Evolutionary conservation across 2,113 vertebrate genomes (phyloP), one percentile per base, ranked within the genome.

Genomic region (Xyliphius kryptos): DNA sequence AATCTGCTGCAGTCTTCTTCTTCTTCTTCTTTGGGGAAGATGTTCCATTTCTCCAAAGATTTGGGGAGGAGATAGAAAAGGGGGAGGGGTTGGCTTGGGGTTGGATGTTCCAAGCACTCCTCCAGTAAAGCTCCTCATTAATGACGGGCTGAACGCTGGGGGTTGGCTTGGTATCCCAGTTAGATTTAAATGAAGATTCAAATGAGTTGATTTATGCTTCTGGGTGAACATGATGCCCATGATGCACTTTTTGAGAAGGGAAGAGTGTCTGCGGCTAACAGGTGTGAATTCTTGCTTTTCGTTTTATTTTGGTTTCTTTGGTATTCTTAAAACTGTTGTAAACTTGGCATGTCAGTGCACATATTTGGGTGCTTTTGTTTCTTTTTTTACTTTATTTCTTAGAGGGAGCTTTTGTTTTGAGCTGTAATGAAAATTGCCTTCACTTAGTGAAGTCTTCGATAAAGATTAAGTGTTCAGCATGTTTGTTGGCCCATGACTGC

Each of bases 1-100:
- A 94, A 92, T 94, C 94, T 91, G 91, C 77, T 77, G 86, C 44
- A 82, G 76, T 79, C 86, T 80, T 56, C 63, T 54, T 63, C 61
- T 74, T 79, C 86, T 80, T 56, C 63, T 54, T 63, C 61, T 74
- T 72, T 76, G 66, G 71, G 72, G 47, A 59, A 66, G 69, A 71
- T 74, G 71, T 73, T 69, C 59, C 48, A 32, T 76, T 76, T 71
- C 72, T 74, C 46, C 56, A 69, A 67, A 77, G 69, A 74, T 67
- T 74, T 69, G 71, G 76, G 71, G 69, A 57, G 69, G 56, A 72
- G 61, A 68, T 58, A 66, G 63, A 51, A 46, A 36, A 68, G 63
- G 75, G 73, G 79, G 77, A 74, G 68, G 78, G 82, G 16, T 84
- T 81, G 68, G 75, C 71, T 67, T 76, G 67, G 76, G 71, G 79